Conservation (phyloP, 2,797 vertebrate species). For the Brotula barbata region DNA sequence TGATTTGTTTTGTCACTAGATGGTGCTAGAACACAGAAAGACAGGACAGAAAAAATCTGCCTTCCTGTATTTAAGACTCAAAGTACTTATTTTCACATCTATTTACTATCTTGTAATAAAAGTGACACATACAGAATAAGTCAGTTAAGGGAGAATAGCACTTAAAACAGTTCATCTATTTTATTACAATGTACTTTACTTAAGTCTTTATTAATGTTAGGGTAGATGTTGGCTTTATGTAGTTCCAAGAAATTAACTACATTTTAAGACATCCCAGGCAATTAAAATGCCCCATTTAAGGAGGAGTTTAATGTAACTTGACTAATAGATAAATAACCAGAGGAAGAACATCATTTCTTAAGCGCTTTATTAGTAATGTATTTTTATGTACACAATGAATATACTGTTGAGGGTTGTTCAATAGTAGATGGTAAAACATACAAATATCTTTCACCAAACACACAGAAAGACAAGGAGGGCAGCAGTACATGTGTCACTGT, state of each 20-base stretch:
- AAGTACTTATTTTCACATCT: neutral
- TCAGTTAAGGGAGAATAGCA: neutral
- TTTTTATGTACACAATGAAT: constrained; percentile 74
- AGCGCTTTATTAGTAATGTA: constrained; percentile 58
- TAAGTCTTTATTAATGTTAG: no score
- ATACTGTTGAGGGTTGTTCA: constrained; percentile 31
- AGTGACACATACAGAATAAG: neutral
- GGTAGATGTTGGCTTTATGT: neutral
- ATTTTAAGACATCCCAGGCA: neutral
- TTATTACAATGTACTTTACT: neutral
- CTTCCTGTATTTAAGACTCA: neutral
- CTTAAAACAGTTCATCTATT: neutral
- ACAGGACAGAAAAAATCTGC: neutral
- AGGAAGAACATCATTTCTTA: constrained; percentile 16
- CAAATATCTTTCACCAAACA: constrained; percentile 51
- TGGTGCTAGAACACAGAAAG: constrained; percentile 55
- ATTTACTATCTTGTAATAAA: neutral
- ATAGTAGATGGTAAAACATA: constrained; percentile 38
- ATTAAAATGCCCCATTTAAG: neutral
- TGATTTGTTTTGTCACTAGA: constrained; percentile 61
- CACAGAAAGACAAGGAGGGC: constrained; percentile 41
- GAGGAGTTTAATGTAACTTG: neutral
- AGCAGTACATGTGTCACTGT: constrained; percentile 53
- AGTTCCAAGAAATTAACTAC: neutral
- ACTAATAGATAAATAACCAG: neutral